Percentiles rank a stretch among this genome's conserved stretches.
phyloP scores from a whole-genome alignment of 2,888 invertebrate genomes.

The Aphidoletes aphidimyza region DNA sequence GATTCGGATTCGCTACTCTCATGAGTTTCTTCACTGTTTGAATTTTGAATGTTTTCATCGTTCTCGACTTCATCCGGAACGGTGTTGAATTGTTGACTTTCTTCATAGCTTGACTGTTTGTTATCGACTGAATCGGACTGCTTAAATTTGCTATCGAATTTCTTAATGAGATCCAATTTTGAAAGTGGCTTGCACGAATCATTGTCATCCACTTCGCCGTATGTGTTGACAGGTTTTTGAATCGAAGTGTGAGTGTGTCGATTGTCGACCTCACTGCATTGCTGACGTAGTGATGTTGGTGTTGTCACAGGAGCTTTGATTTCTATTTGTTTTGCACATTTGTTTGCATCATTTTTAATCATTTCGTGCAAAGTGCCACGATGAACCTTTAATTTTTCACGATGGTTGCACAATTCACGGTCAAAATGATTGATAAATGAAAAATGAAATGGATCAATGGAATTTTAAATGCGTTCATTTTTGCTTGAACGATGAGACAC shows the following conservation, averaged over 20 bases:
- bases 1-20: neutral
- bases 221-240: slow-evolving; percentile 47
- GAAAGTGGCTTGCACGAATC: slow-evolving; percentile 58
- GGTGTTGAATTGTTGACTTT: neutral
- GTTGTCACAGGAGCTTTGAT: slow-evolving; percentile 49
- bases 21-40: slow-evolving; percentile 9
- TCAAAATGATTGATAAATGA: slow-evolving; percentile 13
- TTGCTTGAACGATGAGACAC: neutral
- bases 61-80: slow-evolving; percentile 55
- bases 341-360: slow-evolving; percentile 65
- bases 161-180: slow-evolving; percentile 73
- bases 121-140: slow-evolving; percentile 58
- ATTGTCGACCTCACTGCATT: slow-evolving; percentile 11
- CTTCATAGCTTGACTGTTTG: neutral
- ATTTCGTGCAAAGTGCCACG: slow-evolving; percentile 65
- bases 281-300: neutral
- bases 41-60: slow-evolving; percentile 55
- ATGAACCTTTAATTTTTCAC: slow-evolving; percentile 62
- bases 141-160: slow-evolving; percentile 70
- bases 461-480: too few species aligned
- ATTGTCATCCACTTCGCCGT: slow-evolving; percentile 57
- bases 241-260: neutral
- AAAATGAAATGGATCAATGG: slow-evolving; percentile 37
- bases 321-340: slow-evolving; percentile 58
- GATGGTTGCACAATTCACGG: slow-evolving; percentile 38